These are phyloP conservation scores for Phasianus colchicus DNA, from an alignment of 2,113 vertebrate genomes.

Conservation along the genomic window DNA sequence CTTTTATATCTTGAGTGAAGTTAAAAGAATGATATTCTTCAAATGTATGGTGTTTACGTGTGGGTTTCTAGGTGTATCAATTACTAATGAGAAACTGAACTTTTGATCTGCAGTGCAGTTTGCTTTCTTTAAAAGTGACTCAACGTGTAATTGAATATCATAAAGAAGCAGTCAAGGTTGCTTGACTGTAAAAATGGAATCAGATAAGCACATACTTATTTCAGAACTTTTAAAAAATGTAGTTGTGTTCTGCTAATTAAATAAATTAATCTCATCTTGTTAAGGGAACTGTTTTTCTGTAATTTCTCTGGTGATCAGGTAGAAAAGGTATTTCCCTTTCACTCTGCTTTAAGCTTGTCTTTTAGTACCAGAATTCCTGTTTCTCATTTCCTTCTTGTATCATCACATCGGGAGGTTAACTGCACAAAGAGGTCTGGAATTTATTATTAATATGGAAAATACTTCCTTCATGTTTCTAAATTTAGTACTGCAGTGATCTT, in stretches of 20 bases:
- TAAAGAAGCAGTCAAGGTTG: not conserved
- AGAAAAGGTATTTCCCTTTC: not conserved
- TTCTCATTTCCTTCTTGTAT: constrained; percentile 25
- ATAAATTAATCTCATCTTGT: not conserved
- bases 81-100: not conserved
- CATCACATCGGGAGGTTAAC: not conserved
- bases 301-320: not conserved
- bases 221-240: not conserved
- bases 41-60: not conserved
- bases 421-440: not conserved
- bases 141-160: not conserved
- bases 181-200: not conserved
- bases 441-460: not conserved
- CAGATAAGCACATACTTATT: not conserved
- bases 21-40: not conserved
- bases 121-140: not conserved
- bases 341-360: not conserved
- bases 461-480: not conserved
- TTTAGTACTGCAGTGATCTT: not conserved
- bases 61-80: not conserved
- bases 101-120: not conserved
- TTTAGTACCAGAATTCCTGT: constrained; percentile 14
- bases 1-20: not conserved
- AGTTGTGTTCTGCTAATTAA: not conserved
- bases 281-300: not conserved